Evolutionary conservation across 2,113 vertebrate species (phyloP).

Genomic region (Donacobius atricapilla): DNA sequence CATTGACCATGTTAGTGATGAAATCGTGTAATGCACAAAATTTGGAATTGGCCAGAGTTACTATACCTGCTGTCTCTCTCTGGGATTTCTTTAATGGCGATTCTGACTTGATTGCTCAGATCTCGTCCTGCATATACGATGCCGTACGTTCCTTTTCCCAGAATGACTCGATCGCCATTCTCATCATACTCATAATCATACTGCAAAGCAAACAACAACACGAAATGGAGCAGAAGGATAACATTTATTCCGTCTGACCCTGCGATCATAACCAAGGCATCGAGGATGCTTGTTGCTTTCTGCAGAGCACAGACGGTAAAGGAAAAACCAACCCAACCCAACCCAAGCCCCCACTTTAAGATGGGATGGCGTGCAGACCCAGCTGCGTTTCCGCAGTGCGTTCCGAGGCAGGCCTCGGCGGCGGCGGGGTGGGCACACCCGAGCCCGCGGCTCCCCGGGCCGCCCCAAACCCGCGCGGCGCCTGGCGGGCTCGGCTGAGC

Average conservation of each 20-base stretch:
- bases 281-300: neutral
- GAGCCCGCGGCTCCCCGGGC: too few relatives aligned
- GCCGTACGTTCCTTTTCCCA: conserved; percentile 96
- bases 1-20: neutral
- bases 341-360: too few relatives aligned
- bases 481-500: too few relatives aligned
- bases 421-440: too few relatives aligned
- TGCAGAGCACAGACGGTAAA: neutral
- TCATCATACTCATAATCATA: conserved; percentile 98
- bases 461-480: too few relatives aligned
- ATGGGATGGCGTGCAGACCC: accelerated
- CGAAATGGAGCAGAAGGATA: neutral
- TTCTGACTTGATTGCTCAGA: conserved; percentile 97
- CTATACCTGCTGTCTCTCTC: conserved; percentile 94
- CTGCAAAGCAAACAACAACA: conserved; percentile 66
- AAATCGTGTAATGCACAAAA: neutral
- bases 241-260: neutral
- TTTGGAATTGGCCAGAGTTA: neutral
- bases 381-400: accelerated
- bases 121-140: conserved; percentile 96
- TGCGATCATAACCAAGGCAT: neutral
- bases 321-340: too few relatives aligned
- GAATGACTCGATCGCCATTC: conserved; percentile 87
- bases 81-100: conserved; percentile 98
- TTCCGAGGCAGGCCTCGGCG: too few relatives aligned